Evolutionary conservation across 1,140 invertebrate species (phyloP).

Genomic region (Lerema accius): DNA sequence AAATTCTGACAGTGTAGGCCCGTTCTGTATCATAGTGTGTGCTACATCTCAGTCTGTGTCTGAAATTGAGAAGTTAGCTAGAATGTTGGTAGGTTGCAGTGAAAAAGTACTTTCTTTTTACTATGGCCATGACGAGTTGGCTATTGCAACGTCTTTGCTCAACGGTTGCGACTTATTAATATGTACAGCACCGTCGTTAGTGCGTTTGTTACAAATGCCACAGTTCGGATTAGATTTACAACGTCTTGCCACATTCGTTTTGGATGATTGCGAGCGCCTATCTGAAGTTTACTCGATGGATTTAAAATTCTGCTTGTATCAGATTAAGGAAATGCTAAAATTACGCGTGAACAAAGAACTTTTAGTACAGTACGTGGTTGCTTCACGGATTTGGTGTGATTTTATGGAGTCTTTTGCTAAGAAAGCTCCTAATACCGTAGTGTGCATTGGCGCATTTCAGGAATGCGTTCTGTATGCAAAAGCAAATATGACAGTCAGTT

Average conservation of each 20-base stretch:
- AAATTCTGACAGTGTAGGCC: conserved; percentile 45
- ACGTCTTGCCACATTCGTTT: conserved; percentile 56
- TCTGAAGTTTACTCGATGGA: conserved; percentile 55
- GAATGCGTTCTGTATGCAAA: conserved; percentile 76
- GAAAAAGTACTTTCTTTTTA: conserved; percentile 59
- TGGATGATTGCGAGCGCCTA: conserved; percentile 69
- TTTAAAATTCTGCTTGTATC: conserved; percentile 55
- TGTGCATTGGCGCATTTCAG: conserved; percentile 70
- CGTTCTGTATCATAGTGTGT: conserved; percentile 66
- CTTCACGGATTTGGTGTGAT: conserved; percentile 66
- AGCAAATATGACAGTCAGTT: conserved; percentile 57
- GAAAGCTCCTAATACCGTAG: conserved; percentile 61
- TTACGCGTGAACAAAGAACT: conserved; percentile 56
- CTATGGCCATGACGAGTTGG: conserved; percentile 58
- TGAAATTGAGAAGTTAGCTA: conserved; percentile 48
- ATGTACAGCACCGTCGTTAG: conserved; percentile 55
- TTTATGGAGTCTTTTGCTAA: conserved; percentile 64
- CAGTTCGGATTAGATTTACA: conserved; percentile 64
- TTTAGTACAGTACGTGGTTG: conserved; percentile 64
- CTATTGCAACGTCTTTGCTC: conserved; percentile 54
- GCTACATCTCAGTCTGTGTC: conserved; percentile 63
- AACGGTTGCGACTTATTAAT: conserved; percentile 70
- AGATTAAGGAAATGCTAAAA: conserved; percentile 63
- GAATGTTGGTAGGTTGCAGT: conserved; percentile 53
- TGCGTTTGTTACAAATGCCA: conserved; percentile 53